Evolutionary conservation across 2,888 invertebrate genomes (phyloP), one percentile per base, ranked within the genome.

Genomic region (Caprella mutica): DNA sequence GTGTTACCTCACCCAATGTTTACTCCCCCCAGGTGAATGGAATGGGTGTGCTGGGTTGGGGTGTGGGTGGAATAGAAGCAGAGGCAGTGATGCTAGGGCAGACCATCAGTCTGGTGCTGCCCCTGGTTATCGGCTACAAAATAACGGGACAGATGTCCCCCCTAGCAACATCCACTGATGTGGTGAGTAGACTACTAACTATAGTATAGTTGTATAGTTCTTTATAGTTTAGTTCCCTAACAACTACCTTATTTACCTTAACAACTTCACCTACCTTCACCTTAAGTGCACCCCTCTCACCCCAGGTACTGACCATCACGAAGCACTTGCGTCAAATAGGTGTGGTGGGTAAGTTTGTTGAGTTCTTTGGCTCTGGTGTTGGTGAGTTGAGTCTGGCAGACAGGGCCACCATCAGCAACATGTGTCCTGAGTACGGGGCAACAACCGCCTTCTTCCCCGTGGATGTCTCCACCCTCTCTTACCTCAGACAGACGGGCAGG

Each of bases 71-170:
- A 53, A 97, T 98, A 67, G 97, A 98, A 78, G 97, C 97, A 0
- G 97, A 98, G 72, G 96, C 97, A 3, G 97, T 96, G 40, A 97
- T 98, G 97, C 74, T 98, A 69, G 96, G 96, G 0, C 96, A 97
- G 72, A 85, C 96, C 0, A 94, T 98, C 69, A 89, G 90, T 56
- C 96, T 98, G 94, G 77, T 96, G 66, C 73, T 98, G 40, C 97
- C 97, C 0, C 81, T 92, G 74, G 97, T 98, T 21, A 86, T 98
- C 21, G 98, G 97, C 0, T 97, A 94, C 75, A 85, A 83, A 70
- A 75, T 98, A 43, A 76, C 81, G 1, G 97, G 97, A 2, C 78
- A 80, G 65, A 73, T 97, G 55, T 82, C 81, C 69, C 83, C 85
- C 1, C 80, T 89, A 44, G 86, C 84, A 12, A 98, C 97, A 0